Conservation (phyloP, 2,888 invertebrate species). For the Perdita meconis region DNA sequence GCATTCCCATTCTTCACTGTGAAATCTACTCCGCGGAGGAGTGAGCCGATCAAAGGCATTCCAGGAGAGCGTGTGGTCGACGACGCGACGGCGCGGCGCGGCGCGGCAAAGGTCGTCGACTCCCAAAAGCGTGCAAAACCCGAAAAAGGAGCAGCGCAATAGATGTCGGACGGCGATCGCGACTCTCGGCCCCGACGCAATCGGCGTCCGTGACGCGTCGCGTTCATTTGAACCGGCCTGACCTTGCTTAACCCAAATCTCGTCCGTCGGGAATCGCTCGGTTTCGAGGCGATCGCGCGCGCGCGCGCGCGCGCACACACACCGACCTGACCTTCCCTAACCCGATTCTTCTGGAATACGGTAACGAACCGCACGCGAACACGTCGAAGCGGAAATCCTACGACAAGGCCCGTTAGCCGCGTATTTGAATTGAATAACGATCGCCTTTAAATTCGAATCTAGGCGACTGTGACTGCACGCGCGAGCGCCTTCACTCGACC, state of each 20-base stretch:
- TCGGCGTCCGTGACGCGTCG: slow-evolving; percentile 16
- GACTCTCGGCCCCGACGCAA: not conserved
- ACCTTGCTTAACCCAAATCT: slow-evolving; percentile 65
- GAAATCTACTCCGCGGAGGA: not conserved
- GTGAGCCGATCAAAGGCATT: slow-evolving; percentile 16
- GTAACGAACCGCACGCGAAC: slow-evolving; percentile 58
- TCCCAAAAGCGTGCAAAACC: slow-evolving; percentile 8
- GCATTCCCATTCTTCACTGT: not conserved
- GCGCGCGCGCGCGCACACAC: no score
- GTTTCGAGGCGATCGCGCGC: slow-evolving; percentile 55
- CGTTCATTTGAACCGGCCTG: slow-evolving; percentile 37
- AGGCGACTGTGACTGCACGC: slow-evolving; percentile 56
- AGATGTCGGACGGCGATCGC: not conserved
- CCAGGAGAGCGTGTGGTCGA: not conserved
- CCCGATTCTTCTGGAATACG: slow-evolving; percentile 66
- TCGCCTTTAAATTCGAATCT: slow-evolving; percentile 73
- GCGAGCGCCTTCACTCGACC: slow-evolving; percentile 5
- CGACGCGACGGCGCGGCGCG: not conserved
- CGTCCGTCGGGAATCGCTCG: slow-evolving; percentile 41
- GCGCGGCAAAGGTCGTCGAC: slow-evolving; percentile 11
- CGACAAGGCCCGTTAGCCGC: slow-evolving; percentile 66
- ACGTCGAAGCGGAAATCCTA: slow-evolving; percentile 69
- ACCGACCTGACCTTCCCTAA: slow-evolving; percentile 70
- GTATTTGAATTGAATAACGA: slow-evolving; percentile 76
- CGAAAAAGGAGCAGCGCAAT: slow-evolving; percentile 20